These are phyloP conservation scores for Gadus macrocephalus DNA, from an alignment of 2,113 vertebrate genomes.

Conservation along the genomic window DNA sequence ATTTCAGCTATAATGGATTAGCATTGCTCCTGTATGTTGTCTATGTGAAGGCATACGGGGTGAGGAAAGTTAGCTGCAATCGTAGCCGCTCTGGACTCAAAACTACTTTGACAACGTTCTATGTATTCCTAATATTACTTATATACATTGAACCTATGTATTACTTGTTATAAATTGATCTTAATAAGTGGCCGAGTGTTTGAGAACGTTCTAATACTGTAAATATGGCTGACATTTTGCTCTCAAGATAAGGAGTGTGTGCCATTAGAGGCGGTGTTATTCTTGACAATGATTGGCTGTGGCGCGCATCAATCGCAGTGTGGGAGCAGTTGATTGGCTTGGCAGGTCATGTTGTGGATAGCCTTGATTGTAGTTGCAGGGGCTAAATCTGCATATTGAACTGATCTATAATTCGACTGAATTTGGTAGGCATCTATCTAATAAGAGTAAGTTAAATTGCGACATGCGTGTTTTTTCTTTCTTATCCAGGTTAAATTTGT, in stretches of 20 bases:
- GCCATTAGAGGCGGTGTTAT: constrained; percentile 32
- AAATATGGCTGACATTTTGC: constrained; percentile 80
- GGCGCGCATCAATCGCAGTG: constrained; percentile 30
- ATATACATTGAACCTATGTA: background rate
- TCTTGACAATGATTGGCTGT: constrained; percentile 49
- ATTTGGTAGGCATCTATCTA: no score
- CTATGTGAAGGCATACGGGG: background rate
- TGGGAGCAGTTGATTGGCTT: constrained; percentile 55
- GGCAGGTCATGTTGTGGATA: constrained; percentile 19
- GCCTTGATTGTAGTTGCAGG: constrained; percentile 18
- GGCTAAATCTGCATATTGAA: no score
- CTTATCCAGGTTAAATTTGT: no score
- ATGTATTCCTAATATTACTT: background rate
- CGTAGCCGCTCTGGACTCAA: constrained; percentile 11
- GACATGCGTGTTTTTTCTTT: no score
- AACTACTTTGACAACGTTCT: no score
- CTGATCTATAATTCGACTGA: no score
- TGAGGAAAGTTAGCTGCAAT: constrained; percentile 47
- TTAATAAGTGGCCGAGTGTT: background rate
- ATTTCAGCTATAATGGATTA: background rate
- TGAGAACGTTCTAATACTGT: constrained; percentile 50
- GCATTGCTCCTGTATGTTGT: constrained; percentile 19
- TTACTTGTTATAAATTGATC: background rate
- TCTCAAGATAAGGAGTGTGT: constrained; percentile 60
- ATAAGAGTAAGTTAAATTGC: no score